Evolutionary conservation across 1,140 invertebrate genomes (phyloP).

Genomic region (Aphidius gifuensis): DNA sequence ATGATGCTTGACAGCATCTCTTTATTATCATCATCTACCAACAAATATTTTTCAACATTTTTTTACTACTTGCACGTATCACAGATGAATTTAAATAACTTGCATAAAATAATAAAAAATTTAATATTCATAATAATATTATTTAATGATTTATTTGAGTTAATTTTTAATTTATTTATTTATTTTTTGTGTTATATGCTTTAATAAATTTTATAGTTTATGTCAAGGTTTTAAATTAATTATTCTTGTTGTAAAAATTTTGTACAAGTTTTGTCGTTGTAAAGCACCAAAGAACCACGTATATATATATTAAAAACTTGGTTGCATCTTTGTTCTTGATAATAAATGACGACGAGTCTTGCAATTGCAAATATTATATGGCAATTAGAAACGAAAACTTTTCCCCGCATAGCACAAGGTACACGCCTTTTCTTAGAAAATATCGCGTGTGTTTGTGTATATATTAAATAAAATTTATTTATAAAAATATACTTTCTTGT

Average conservation of each 20-base stretch:
- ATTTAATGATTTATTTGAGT: too few species aligned
- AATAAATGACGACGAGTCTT: background rate
- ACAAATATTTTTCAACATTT: background rate
- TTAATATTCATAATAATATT: background rate
- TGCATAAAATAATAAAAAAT: background rate
- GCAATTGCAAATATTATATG: constrained; percentile 6
- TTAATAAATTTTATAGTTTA: too few species aligned
- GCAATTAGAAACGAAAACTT: constrained; percentile 16
- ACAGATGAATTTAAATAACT: background rate
- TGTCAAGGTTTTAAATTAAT: too few species aligned
- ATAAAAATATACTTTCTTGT: constrained; percentile 4
- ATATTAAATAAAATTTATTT: too few species aligned
- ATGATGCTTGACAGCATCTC: constrained; percentile 2
- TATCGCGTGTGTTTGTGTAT: constrained; percentile 2
- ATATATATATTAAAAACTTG: too few species aligned
- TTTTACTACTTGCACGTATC: background rate
- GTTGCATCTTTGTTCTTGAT: too few species aligned
- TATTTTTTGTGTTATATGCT: too few species aligned
- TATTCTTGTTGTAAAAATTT: too few species aligned
- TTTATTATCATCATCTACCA: constrained; percentile 4
- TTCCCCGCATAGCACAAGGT: constrained; percentile 4
- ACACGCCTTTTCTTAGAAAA: background rate
- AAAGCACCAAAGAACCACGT: too few species aligned
- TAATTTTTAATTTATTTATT: too few species aligned
- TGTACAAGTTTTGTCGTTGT: too few species aligned